These are phyloP conservation scores for Drosophila kanekoi DNA, from an alignment of 2,888 invertebrate genomes.

Conservation along the genomic window DNA sequence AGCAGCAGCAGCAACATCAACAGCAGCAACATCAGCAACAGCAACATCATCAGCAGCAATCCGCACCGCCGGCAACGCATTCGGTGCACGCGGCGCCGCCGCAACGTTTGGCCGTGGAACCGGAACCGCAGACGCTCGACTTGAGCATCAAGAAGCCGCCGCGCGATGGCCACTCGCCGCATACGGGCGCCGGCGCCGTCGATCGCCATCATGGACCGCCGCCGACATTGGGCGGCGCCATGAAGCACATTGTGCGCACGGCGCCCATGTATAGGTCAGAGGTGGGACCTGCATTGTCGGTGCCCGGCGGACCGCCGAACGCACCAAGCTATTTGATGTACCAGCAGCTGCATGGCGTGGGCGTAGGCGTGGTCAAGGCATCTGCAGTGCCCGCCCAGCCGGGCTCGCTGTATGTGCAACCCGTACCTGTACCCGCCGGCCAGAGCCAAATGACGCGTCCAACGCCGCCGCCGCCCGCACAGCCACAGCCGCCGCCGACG, in stretches of 20 bases:
- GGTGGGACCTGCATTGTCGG: slow-evolving; percentile 44
- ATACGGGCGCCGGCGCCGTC: slow-evolving; percentile 62
- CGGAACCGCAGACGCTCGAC: slow-evolving; percentile 89
- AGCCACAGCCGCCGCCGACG: slow-evolving; percentile 47
- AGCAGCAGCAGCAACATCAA: slow-evolving; percentile 21
- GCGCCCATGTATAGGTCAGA: slow-evolving; percentile 78
- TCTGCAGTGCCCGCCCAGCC: slow-evolving; percentile 50
- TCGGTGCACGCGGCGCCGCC: slow-evolving; percentile 84
- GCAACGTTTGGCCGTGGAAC: slow-evolving; percentile 85
- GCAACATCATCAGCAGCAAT: slow-evolving; percentile 16
- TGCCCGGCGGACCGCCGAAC: slow-evolving; percentile 69
- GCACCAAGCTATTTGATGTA: slow-evolving; percentile 84
- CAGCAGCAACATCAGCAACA: slow-evolving; percentile 43
- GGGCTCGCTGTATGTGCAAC: slow-evolving; percentile 85
- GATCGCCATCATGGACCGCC: slow-evolving; percentile 44
- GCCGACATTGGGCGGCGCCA: slow-evolving; percentile 53
- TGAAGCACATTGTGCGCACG: slow-evolving; percentile 81
- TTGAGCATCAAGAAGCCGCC: slow-evolving; percentile 91
- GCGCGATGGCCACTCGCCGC: slow-evolving; percentile 85
- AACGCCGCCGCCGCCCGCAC: slow-evolving; percentile 75
- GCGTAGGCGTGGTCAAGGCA: slow-evolving; percentile 65
- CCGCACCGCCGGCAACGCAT: slow-evolving; percentile 41
- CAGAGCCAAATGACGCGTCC: slow-evolving; percentile 74
- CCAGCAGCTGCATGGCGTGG: slow-evolving; percentile 81
- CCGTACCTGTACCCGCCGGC: slow-evolving; percentile 85